Evolutionary conservation across 2,797 vertebrate genomes (phyloP).

Genomic region (Cuculus canorus): DNA sequence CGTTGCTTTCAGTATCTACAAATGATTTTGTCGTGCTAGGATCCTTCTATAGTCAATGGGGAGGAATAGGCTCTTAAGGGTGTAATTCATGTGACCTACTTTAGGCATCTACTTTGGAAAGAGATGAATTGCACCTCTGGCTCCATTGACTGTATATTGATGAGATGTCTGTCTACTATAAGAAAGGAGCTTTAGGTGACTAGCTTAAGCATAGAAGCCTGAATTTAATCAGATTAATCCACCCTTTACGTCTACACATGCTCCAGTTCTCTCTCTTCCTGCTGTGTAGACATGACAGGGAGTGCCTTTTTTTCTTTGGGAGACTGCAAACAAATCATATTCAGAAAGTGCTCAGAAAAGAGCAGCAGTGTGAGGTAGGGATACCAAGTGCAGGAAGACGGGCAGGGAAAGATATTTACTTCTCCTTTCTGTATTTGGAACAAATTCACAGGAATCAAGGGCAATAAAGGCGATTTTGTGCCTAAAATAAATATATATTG

Average conservation of each 20-base stretch:
- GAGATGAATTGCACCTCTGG: slow-evolving; percentile 52
- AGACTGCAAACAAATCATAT: slow-evolving; percentile 25
- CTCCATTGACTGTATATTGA: slow-evolving; percentile 63
- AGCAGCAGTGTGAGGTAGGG: not conserved
- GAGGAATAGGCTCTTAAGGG: not conserved
- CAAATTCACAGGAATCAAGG: slow-evolving; percentile 17
- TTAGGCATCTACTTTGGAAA: slow-evolving; percentile 38
- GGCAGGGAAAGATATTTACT: not conserved
- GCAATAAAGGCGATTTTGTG: slow-evolving; percentile 16
- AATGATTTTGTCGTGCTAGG: not conserved
- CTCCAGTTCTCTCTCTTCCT: slow-evolving; percentile 17
- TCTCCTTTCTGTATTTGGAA: not conserved
- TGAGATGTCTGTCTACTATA: slow-evolving; percentile 39
- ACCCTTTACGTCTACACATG: not conserved
- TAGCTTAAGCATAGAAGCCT: slow-evolving; percentile 42
- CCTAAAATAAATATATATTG: slow-evolving; percentile 48
- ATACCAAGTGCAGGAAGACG: not conserved
- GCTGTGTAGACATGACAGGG: not conserved
- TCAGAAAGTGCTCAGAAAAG: slow-evolving; percentile 2
- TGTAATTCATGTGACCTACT: slow-evolving; percentile 56
- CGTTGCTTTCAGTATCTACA: not conserved
- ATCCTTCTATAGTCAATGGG: not conserved
- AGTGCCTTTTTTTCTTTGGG: not conserved
- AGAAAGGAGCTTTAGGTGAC: slow-evolving; percentile 52
- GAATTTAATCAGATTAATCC: slow-evolving; percentile 56